These are phyloP conservation scores for Gibbula magus DNA, from an alignment of 2,888 invertebrate species.

Conservation along the genomic window DNA sequence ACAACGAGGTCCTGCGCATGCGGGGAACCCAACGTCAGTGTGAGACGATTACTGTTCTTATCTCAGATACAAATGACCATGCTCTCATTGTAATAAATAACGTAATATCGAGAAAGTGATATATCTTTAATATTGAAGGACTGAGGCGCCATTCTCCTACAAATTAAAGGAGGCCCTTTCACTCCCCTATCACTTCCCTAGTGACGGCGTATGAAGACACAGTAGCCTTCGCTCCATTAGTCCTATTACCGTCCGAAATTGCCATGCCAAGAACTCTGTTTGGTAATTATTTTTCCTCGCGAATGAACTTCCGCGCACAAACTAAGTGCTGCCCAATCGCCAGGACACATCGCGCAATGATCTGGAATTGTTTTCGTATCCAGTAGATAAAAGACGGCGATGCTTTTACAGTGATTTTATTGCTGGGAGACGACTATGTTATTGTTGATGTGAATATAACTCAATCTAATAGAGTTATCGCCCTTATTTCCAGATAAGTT, in stretches of 20 bases:
- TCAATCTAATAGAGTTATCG: not conserved
- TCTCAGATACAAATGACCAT: too few species aligned
- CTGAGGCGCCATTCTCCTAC: conserved; percentile 15
- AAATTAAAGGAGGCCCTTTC: conserved; percentile 12
- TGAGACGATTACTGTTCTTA: not conserved
- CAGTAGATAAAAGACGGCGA: conserved; percentile 13
- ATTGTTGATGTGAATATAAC: not conserved
- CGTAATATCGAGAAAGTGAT: not conserved
- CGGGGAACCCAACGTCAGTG: too few species aligned
- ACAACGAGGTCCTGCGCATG: not conserved
- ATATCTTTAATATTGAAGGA: not conserved
- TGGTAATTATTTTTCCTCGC: conserved; percentile 21
- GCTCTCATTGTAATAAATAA: not conserved
- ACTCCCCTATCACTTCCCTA: not conserved
- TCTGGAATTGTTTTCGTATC: conserved; percentile 21
- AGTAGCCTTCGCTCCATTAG: conserved; percentile 3
- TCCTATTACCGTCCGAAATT: conserved; percentile 8
- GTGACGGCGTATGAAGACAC: conserved; percentile 6
- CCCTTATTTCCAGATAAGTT: not conserved
- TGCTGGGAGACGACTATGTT: not conserved
- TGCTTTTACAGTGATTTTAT: conserved; percentile 12
- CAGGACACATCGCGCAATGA: conserved; percentile 17
- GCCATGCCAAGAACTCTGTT: not conserved
- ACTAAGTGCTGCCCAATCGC: conserved; percentile 19
- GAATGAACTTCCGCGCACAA: conserved; percentile 17